Percentiles rank a stretch among this genome's conserved stretches.
Evolutionary conservation across 2,888 invertebrate species (phyloP).

Genomic region (Heliconius ismenius): DNA sequence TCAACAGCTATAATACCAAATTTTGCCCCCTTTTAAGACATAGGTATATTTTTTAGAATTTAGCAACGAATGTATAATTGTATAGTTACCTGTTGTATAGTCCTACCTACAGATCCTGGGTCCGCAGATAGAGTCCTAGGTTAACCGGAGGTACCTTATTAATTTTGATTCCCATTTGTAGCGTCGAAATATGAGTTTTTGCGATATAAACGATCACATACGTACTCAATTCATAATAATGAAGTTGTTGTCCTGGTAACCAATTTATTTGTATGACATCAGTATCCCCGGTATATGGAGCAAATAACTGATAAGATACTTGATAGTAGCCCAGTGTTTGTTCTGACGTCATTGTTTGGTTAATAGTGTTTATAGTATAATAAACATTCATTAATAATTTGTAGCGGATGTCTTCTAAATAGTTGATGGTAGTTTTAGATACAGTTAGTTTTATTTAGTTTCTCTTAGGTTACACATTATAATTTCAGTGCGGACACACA

Average conservation of each 20-base stretch:
- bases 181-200: neutral
- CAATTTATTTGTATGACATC: conserved; percentile 31
- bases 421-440: neutral
- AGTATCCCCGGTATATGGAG: conserved; percentile 20
- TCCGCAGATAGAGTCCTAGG: too few species aligned
- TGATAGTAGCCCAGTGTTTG: neutral
- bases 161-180: neutral
- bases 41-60: too few species aligned
- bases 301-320: conserved; percentile 12
- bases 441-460: neutral
- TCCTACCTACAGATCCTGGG: too few species aligned
- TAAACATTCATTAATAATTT: neutral
- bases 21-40: too few species aligned
- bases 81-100: too few species aligned
- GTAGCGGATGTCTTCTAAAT: neutral
- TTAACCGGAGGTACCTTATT: too few species aligned
- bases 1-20: too few species aligned
- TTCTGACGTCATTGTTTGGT: conserved; percentile 19
- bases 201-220: too few species aligned
- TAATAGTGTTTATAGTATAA: conserved; percentile 11
- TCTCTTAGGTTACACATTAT: neutral
- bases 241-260: conserved; percentile 25
- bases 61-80: too few species aligned
- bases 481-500: conserved; percentile 57
- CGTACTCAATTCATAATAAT: neutral